Percentiles rank a stretch among this genome's conserved stretches.
These are phyloP conservation scores for Alethe castanea DNA, from an alignment of 2,113 vertebrate genomes.

Conservation along the genomic window DNA sequence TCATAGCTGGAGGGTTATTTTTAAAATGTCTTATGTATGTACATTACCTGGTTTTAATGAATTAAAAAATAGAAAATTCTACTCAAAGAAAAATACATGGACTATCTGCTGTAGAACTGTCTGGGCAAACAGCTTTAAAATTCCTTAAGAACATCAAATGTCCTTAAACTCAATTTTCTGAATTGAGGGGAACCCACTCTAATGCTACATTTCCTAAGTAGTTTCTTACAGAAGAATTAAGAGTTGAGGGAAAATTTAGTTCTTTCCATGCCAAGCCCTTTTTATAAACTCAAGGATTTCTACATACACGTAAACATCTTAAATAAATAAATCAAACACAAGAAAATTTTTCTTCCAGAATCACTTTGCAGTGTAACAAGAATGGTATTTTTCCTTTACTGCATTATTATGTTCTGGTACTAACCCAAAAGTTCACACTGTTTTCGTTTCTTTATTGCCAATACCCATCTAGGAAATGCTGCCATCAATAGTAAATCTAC, in stretches of 20 bases:
- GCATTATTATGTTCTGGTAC: not conserved
- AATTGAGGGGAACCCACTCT: not conserved
- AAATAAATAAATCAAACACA: not conserved
- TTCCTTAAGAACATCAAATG: not conserved
- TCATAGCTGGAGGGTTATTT: not conserved
- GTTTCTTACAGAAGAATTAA: not conserved
- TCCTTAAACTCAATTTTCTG: not conserved
- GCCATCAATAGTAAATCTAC: conserved; percentile 54
- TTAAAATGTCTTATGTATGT: not conserved
- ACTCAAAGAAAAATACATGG: not conserved
- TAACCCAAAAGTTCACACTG: not conserved
- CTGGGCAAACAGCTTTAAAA: not conserved
- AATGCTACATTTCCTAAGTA: not conserved
- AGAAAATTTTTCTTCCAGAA: not conserved
- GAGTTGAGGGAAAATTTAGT: not conserved
- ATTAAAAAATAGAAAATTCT: not conserved
- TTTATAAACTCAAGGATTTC: not conserved
- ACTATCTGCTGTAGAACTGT: not conserved
- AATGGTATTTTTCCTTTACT: not conserved
- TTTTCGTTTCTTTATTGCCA: conserved; percentile 46
- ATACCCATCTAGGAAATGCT: conserved; percentile 19
- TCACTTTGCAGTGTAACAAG: not conserved
- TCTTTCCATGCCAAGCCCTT: not conserved
- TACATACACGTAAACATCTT: not conserved
- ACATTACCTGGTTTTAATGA: not conserved